Base-by-base conservation (phyloP, 2,888 invertebrate genomes). In the Disparrhopalites patrizii region DNA sequence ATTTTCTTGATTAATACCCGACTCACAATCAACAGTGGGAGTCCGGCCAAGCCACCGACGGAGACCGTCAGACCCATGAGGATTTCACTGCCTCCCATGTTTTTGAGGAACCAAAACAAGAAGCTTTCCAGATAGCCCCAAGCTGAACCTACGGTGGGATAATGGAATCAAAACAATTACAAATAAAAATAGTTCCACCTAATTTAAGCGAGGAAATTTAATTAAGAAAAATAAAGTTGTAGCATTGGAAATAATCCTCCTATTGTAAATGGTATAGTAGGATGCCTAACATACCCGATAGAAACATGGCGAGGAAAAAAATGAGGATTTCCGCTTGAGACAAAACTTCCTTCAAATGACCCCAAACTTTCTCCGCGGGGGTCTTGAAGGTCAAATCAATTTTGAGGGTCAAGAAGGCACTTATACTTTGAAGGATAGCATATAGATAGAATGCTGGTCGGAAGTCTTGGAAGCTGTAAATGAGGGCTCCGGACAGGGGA, bases 111-210 rank as follows among this genome's bases (percentile, higher is more conserved):
- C 88, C 89, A 89, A 79, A 90, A 90, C 30, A 90, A 81, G 80
- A 89, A 90, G 73, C 88, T 89, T 79, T 90, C 90, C 73, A 90
- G 86, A 79, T 87, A 89, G 38, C 90, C 90, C 89, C 89, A 90
- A n/a, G 87, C 87, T 25, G 86, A 87, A 33, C 89, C 89, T 89
- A 79, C 10, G 79, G 80, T 67, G 65, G 15, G 33, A 18, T 8
- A 30, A 60, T 43, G 38, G 15, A 15, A 62, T 40, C 8, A 5
- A 43, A 5, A 43, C n/a, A 43, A 43, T 43, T 43, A 43, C 8
- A 18, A 5, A 43, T 4, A 18, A 18, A 43, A 36, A 36, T 36
- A n/a, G n/a, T 36, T 36, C 36, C 36, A 36, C 7, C 15, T 36
- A 10, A 10, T 36, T 36, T 36, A 10, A 36, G 7, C 36, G 36